Evolutionary conservation across 2,113 vertebrate species (phyloP).

Genomic region (Caloenas nicobarica): DNA sequence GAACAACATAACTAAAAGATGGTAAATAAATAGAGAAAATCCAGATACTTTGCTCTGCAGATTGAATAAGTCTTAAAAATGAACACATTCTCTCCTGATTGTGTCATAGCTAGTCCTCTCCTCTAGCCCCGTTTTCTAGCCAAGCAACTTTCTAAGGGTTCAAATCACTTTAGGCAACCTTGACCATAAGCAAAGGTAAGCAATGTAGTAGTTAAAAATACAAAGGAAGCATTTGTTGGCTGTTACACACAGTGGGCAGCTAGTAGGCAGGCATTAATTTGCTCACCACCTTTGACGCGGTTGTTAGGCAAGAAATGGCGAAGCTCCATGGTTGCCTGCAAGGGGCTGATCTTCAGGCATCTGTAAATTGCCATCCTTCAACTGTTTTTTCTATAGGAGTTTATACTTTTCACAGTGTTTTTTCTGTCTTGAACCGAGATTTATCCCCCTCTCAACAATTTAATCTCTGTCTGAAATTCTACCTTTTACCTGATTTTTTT

Average conservation of each 20-base stretch:
- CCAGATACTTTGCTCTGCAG: not conserved
- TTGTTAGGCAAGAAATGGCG: not conserved
- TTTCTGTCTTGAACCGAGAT: not conserved
- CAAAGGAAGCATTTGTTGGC: not conserved
- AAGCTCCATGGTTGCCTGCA: not conserved
- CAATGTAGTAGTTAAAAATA: not conserved
- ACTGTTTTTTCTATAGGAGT: not conserved
- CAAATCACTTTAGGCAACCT: not conserved
- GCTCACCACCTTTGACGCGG: not conserved
- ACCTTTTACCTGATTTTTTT: not conserved
- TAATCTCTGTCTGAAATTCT: not conserved
- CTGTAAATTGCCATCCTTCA: not conserved
- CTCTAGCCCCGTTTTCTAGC: not conserved
- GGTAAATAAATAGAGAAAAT: not conserved
- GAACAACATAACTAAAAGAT: not conserved
- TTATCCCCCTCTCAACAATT: not conserved
- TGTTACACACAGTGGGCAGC: not conserved
- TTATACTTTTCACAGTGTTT: not conserved
- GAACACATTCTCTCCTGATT: rapidly evolving
- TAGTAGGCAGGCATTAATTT: not conserved
- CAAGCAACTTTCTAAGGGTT: not conserved
- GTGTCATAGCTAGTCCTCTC: not conserved
- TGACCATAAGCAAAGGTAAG: not conserved
- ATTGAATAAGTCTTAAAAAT: not conserved
- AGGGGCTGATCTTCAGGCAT: not conserved